Evolutionary conservation across 2,888 invertebrate species (phyloP).

Genomic region (Pocota personata): DNA sequence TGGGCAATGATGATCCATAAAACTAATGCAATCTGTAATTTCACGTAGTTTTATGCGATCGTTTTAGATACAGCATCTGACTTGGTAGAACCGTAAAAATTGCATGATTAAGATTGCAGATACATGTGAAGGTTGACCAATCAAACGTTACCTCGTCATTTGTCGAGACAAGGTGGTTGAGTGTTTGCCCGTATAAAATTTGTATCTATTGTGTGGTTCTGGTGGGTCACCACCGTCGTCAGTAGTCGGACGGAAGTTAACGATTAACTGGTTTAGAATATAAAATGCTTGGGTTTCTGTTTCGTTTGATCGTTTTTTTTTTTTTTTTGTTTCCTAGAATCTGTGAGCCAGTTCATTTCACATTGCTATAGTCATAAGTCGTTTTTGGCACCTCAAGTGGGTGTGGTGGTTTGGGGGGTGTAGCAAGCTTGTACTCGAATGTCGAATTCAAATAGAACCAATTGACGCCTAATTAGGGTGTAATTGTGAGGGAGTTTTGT

Average conservation of each 20-base stretch:
- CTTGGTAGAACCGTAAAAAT: not conserved
- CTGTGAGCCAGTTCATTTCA: not conserved
- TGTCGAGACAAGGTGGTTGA: not conserved
- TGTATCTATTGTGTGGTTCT: not conserved
- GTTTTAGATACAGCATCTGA: not conserved
- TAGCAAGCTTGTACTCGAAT: not conserved
- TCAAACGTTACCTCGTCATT: not conserved
- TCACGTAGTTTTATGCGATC: not conserved
- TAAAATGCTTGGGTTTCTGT: conserved; percentile 50
- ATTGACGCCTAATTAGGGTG: conserved; percentile 54
- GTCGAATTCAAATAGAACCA: conserved; percentile 14
- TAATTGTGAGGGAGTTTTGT: conserved; percentile 27
- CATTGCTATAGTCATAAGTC: not conserved
- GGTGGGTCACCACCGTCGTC: not conserved
- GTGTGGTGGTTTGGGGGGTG: conserved; percentile 34
- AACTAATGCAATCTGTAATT: not conserved
- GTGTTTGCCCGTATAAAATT: not conserved
- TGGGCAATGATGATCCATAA: not conserved
- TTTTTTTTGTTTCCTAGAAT: conserved; percentile 3
- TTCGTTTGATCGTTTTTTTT: conserved; percentile 45
- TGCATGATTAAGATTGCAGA: not conserved
- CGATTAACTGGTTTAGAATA: conserved; percentile 59
- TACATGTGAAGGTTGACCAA: conserved; percentile 22
- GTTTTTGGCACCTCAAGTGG: conserved; percentile 33
- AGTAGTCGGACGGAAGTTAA: conserved; percentile 58